Conservation (phyloP, 2,113 vertebrate genomes). For the Gorsachius goisagi region DNA sequence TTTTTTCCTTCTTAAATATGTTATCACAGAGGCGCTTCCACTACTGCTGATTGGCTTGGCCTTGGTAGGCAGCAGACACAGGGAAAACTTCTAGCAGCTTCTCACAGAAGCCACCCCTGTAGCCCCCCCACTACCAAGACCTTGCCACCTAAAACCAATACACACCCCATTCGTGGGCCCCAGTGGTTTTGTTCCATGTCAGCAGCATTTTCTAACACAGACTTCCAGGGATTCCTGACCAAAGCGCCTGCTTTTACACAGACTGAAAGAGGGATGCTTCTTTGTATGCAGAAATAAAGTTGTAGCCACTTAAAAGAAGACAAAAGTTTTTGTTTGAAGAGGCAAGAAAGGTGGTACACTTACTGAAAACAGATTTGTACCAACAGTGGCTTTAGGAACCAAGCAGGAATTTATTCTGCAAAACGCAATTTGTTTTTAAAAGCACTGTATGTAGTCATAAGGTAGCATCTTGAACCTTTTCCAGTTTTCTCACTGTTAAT, state of each 20-base stretch:
- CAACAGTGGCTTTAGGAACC: neutral
- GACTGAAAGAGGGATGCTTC: neutral
- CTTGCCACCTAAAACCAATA: too few species aligned
- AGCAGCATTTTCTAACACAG: neutral
- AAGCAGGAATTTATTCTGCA: neutral
- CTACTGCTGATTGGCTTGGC: too few species aligned
- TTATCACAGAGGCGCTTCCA: too few species aligned
- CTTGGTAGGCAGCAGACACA: too few species aligned
- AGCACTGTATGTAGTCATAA: neutral
- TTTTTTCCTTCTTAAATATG: too few species aligned
- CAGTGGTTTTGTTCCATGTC: neutral
- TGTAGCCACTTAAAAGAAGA: neutral
- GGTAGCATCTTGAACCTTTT: neutral
- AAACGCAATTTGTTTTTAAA: neutral
- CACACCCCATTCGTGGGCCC: rapidly evolving
- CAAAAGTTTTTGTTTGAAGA: neutral
- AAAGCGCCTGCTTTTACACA: neutral
- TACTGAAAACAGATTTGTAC: neutral
- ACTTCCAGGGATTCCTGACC: neutral
- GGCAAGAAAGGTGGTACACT: neutral
- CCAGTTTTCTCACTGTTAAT: neutral
- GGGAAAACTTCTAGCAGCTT: too few species aligned
- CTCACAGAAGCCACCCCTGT: too few species aligned
- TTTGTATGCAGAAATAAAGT: neutral
- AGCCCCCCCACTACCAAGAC: too few species aligned